phyloP scores from a whole-genome alignment of 2,888 invertebrate genomes.

The Tricholauxania praeusta region DNA sequence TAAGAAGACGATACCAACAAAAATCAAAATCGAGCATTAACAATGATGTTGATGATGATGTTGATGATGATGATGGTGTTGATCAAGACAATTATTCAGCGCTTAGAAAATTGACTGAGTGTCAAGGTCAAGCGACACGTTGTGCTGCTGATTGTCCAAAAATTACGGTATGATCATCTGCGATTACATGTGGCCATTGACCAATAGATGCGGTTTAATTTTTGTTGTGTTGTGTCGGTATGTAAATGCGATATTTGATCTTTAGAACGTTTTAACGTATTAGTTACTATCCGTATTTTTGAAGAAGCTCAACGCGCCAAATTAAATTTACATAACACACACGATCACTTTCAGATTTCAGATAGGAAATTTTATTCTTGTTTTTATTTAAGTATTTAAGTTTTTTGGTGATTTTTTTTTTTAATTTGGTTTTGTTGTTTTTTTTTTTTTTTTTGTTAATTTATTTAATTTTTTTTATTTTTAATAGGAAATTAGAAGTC shows the following conservation, averaged over 20 bases:
- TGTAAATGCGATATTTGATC: too few relatives aligned
- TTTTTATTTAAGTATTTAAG: constrained; percentile 30
- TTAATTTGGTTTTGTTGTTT: neutral
- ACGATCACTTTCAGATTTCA: neutral
- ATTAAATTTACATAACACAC: constrained; percentile 11
- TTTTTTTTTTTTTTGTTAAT: constrained; percentile 23
- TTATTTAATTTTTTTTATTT: constrained; percentile 17
- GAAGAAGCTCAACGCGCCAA: neutral
- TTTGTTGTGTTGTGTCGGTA: too few relatives aligned
- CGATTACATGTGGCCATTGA: neutral
- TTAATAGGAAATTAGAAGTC: neutral
- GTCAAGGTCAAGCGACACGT: constrained; percentile 62
- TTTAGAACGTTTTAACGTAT: too few relatives aligned
- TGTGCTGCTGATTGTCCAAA: neutral
- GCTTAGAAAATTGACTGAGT: constrained; percentile 60
- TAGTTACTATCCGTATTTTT: neutral
- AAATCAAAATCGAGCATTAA: neutral
- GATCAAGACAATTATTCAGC: constrained; percentile 41
- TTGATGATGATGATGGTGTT: neutral
- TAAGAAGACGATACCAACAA: constrained; percentile 59
- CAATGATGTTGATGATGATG: neutral
- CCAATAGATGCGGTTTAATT: constrained; percentile 2
- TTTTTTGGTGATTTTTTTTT: constrained; percentile 33
- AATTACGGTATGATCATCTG: too few relatives aligned
- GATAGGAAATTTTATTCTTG: constrained; percentile 17